phyloP scores from a whole-genome alignment of 2,797 vertebrate species.

The Anomalospiza imberbis region DNA sequence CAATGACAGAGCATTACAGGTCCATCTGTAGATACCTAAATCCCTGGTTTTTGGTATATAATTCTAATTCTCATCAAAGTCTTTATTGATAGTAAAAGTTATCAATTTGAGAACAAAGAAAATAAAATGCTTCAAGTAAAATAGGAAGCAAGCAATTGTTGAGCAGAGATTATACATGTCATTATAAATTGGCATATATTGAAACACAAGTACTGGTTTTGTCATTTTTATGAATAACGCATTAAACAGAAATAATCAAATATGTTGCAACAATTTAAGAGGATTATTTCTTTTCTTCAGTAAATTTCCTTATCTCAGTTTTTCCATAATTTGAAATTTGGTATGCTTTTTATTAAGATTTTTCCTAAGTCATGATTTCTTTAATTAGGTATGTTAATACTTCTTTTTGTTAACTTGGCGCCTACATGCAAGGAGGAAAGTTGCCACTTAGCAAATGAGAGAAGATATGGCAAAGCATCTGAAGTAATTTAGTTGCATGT shows the following conservation, averaged over 20 bases:
- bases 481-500: background rate
- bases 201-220: slow-evolving; percentile 40
- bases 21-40: slow-evolving; percentile 1
- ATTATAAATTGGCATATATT: slow-evolving; percentile 37
- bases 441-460: slow-evolving; percentile 1
- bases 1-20: background rate
- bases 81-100: slow-evolving; percentile 19
- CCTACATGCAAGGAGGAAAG: background rate
- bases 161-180: slow-evolving; percentile 8
- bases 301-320: background rate
- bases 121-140: slow-evolving; percentile 9
- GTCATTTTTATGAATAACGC: slow-evolving; percentile 33
- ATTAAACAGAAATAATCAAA: slow-evolving; percentile 37
- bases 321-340: slow-evolving; percentile 1
- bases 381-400: background rate
- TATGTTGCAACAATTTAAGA: slow-evolving; percentile 26
- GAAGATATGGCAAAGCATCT: background rate
- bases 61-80: slow-evolving; percentile 5
- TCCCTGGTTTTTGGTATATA: background rate
- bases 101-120: slow-evolving; percentile 10
- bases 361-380: background rate
- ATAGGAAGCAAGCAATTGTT: slow-evolving; percentile 1
- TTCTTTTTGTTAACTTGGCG: background rate
- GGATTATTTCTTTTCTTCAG: slow-evolving; percentile 40
- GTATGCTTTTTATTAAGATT: background rate